Base-by-base conservation (phyloP, 2,888 invertebrate species). In the Agonopterix heracliana region DNA sequence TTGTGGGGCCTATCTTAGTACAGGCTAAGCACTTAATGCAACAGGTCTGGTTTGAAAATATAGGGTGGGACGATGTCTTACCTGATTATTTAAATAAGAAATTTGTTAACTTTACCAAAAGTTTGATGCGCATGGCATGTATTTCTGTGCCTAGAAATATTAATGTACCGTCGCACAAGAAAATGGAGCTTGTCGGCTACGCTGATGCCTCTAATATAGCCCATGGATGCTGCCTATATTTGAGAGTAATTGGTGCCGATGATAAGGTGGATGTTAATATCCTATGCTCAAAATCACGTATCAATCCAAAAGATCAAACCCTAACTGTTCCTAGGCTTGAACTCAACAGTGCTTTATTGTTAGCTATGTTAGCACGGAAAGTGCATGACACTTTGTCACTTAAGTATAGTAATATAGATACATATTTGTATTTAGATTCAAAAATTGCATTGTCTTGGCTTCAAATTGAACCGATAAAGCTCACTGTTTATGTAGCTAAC, bases 371-470 rank as follows among this genome's bases (percentile, higher is more conserved):
- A 12, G 7, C 42, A 7, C 9, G 1, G 1, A 55, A 46, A 47
- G 52, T 56, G 1, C n/a, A 51, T 35, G 13, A 49, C 8, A 52
- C 42, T 10, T 34, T 61, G 13, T 17, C 2, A 36, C 17, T 45
- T 38, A 55, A 54, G 42, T 2, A 41, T 3, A 50, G 40, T 9
- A 54, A 54, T 8, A 5, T 47, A 14, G 49, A 53, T 45, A 44
- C 50, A 0, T 17, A 45, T 34, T 49, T 60, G 34, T 57, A 46
- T 46, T 49, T 49, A 4, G 62, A 60, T 35, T 62, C 60, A 3
- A 46, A 57, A 48, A 58, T 59, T 12, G 54, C 53, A n/a, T 44
- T 62, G 14, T 54, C 59, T 12, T 60, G 60, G 60, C 17, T 60
- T 2, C 43, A 48, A 9, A 55, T 48, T 9, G 46, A 56, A 3